phyloP scores from a whole-genome alignment of 2,797 vertebrate species.

The Percopsis omiscomaycus region DNA sequence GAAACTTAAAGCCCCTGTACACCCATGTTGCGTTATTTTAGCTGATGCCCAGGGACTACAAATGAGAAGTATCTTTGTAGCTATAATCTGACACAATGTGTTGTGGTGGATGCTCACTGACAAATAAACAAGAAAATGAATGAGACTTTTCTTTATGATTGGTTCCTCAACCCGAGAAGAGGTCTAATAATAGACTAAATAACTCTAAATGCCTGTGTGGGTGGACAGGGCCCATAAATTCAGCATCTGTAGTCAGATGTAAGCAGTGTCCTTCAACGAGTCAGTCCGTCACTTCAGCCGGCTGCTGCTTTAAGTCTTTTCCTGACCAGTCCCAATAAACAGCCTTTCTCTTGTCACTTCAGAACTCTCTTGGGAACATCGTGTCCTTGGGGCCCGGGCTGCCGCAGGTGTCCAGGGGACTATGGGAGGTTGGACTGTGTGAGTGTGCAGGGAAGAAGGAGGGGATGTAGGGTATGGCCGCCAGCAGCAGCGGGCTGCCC shows the following conservation, averaged over 20 bases:
- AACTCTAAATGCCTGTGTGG: too few species aligned
- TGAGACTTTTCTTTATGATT: too few species aligned
- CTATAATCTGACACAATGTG: too few species aligned
- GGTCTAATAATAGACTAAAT: too few species aligned
- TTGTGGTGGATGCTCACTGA: too few species aligned
- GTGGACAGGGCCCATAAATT: neutral
- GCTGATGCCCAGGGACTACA: too few species aligned
- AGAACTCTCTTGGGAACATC: conserved; percentile 49
- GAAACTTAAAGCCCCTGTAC: neutral
- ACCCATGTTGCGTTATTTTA: too few species aligned
- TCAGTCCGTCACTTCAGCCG: neutral
- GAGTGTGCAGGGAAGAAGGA: conserved; percentile 71
- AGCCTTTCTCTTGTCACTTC: conserved; percentile 8
- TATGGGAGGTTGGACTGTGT: conserved; percentile 52
- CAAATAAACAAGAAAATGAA: too few species aligned
- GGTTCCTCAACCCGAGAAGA: too few species aligned
- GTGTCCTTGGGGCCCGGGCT: conserved; percentile 40
- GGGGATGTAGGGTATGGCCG: conserved; percentile 75
- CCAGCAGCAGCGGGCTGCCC: conserved; percentile 70
- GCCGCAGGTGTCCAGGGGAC: conserved; percentile 21
- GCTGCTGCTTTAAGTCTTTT: neutral
- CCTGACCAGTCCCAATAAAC: neutral
- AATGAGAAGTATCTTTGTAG: too few species aligned
- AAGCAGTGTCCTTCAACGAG: neutral
- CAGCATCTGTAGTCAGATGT: neutral